phyloP scores from a whole-genome alignment of 2,888 invertebrate species.

The Pilophorus perplexus region DNA sequence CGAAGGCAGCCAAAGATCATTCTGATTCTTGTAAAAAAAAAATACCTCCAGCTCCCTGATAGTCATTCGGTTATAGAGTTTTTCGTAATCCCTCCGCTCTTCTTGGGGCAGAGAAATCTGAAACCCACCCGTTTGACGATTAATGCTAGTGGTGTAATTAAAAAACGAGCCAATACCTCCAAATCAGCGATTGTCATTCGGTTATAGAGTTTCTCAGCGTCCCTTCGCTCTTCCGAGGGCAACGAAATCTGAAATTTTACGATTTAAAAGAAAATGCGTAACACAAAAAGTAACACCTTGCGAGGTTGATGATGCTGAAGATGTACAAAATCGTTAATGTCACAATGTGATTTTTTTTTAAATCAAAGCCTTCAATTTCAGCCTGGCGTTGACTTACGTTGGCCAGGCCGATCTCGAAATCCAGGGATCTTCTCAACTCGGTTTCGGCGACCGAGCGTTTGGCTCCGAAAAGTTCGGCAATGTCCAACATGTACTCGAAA shows the following conservation, averaged over 20 bases:
- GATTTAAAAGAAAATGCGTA: too few species aligned
- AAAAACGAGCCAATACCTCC: not conserved
- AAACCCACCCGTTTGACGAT: too few species aligned
- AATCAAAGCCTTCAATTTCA: not conserved
- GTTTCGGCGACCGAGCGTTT: constrained; percentile 63
- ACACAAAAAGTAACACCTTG: too few species aligned
- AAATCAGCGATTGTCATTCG: constrained; percentile 81
- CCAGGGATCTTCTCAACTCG: constrained; percentile 74
- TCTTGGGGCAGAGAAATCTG: constrained; percentile 84
- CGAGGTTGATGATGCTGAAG: too few species aligned
- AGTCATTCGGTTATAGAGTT: constrained; percentile 88
- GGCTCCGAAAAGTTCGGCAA: constrained; percentile 82
- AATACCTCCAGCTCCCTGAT: constrained; percentile 62
- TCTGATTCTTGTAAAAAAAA: too few species aligned
- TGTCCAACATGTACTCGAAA: constrained; percentile 82
- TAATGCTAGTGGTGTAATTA: too few species aligned
- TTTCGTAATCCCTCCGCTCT: constrained; percentile 84
- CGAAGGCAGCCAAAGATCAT: too few species aligned
- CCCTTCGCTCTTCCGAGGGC: constrained; percentile 84
- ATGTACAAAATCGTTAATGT: too few species aligned
- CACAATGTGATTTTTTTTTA: too few species aligned
- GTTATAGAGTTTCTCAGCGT: constrained; percentile 88
- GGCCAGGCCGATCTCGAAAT: constrained; percentile 86
- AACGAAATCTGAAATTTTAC: constrained; percentile 78
- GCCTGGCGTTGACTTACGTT: constrained; percentile 66